Evolutionary conservation across 2,888 invertebrate species (phyloP).

Genomic region (Macrophya alboannulata): DNA sequence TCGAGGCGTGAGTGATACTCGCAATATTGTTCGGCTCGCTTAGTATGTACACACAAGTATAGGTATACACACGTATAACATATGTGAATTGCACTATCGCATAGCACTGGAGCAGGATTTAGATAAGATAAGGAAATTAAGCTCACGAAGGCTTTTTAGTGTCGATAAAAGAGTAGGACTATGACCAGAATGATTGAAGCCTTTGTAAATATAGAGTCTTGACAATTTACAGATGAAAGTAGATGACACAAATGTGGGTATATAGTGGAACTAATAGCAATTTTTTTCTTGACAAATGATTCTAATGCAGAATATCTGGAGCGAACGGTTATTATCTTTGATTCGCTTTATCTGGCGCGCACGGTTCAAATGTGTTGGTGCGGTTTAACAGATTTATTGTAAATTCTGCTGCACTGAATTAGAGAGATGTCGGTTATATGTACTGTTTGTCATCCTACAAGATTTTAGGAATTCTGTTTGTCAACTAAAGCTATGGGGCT

Average conservation of each 20-base stretch:
- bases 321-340: conserved; percentile 15
- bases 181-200: conserved; percentile 37
- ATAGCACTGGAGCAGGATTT: background rate
- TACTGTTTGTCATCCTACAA: background rate
- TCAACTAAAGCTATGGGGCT: background rate
- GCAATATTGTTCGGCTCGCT: background rate
- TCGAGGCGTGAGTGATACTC: conserved; percentile 40
- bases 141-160: conserved; percentile 5
- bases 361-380: background rate
- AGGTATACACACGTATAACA: no score
- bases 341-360: background rate
- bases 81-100: conserved; percentile 1
- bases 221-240: background rate
- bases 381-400: conserved; percentile 6
- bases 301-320: background rate
- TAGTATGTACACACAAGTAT: background rate
- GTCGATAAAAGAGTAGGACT: background rate
- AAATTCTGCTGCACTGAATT: conserved; percentile 20
- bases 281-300: background rate
- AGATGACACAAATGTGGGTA: no score
- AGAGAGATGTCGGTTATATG: background rate
- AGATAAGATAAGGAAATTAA: conserved; percentile 43
- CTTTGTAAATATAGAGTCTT: conserved; percentile 21
- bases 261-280: background rate
- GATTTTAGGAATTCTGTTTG: conserved; percentile 12